These are phyloP conservation scores for Typhlichthys eigenmanni DNA, from an alignment of 2,797 vertebrate genomes.

Conservation along the genomic window DNA sequence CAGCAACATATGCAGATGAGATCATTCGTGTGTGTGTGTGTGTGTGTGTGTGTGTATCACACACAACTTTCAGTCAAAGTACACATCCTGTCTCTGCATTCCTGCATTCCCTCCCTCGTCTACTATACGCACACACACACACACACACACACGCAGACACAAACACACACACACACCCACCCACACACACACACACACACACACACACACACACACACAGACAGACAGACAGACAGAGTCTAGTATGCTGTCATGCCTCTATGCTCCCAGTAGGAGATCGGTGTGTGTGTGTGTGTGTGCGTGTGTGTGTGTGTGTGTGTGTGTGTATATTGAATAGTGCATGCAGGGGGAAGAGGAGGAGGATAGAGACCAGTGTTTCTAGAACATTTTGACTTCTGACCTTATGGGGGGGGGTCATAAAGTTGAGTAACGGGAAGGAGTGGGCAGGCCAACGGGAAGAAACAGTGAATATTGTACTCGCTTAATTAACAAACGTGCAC, in stretches of 20 bases:
- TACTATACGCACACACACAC: conserved; percentile 26
- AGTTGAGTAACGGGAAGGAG: too few relatives aligned
- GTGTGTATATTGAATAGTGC: conserved; percentile 12
- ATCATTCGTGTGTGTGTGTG: conserved; percentile 31
- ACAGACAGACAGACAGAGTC: conserved; percentile 30
- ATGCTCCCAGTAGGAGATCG: conserved; percentile 23
- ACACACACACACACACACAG: conserved; percentile 41
- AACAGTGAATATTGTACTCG: too few relatives aligned
- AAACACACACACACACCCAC: conserved; percentile 17
- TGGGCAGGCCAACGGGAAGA: too few relatives aligned
- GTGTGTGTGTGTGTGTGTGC: conserved; percentile 7
- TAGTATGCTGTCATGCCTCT: conserved; percentile 28
- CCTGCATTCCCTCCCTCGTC: conserved; percentile 55
- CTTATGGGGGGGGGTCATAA: too few relatives aligned
- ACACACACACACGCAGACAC: conserved; percentile 30
- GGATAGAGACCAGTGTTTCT: conserved; percentile 4
- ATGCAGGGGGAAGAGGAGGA: conserved; percentile 20
- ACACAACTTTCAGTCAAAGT: conserved; percentile 64
- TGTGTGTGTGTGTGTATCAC: conserved; percentile 34
- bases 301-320: not conserved
- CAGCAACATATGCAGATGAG: conserved; percentile 70
- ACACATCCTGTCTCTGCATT: conserved; percentile 72
- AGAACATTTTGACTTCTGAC: too few relatives aligned
- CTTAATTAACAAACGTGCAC: too few relatives aligned
- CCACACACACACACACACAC: conserved; percentile 43